Evolutionary conservation across 2,797 vertebrate species (phyloP).

Genomic region (Enteromius fasciolatus): DNA sequence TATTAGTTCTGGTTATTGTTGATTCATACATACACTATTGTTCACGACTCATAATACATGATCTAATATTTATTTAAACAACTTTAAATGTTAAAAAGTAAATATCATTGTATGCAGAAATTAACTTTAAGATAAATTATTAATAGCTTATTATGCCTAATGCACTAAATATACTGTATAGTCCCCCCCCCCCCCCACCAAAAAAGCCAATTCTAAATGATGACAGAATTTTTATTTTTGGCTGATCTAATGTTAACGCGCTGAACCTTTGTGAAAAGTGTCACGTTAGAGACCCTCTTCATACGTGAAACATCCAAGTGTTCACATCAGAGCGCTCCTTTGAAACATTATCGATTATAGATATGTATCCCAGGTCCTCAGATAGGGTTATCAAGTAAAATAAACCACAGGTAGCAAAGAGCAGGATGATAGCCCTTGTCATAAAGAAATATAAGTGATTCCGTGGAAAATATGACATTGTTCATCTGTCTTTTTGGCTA

Average conservation of each 20-base stretch:
- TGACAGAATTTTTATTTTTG: not conserved
- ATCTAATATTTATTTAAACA: not conserved
- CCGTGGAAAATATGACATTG: conserved; percentile 37
- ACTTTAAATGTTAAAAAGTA: conserved; percentile 1
- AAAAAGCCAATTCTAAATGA: not conserved
- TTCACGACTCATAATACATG: not conserved
- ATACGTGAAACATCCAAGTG: conserved; percentile 46
- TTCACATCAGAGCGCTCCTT: conserved; percentile 50
- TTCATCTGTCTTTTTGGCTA: conserved; percentile 47
- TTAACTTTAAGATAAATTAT: not conserved
- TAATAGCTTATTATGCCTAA: not conserved
- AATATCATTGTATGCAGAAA: not conserved
- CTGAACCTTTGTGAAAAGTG: conserved; percentile 12
- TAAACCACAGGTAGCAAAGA: conserved; percentile 51
- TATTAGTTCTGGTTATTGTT: not conserved
- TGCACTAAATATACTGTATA: not conserved
- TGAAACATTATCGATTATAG: not conserved
- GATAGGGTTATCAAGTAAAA: conserved; percentile 13
- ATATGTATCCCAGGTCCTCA: not conserved
- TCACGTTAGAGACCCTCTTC: conserved; percentile 43
- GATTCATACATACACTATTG: not conserved
- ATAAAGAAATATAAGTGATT: conserved; percentile 48
- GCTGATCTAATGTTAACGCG: not conserved
- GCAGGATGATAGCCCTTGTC: conserved; percentile 68
- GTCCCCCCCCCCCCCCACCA: not conserved